These are phyloP conservation scores for Catamblyrhynchus diadema DNA, from an alignment of 2,797 vertebrate species.

Conservation along the genomic window DNA sequence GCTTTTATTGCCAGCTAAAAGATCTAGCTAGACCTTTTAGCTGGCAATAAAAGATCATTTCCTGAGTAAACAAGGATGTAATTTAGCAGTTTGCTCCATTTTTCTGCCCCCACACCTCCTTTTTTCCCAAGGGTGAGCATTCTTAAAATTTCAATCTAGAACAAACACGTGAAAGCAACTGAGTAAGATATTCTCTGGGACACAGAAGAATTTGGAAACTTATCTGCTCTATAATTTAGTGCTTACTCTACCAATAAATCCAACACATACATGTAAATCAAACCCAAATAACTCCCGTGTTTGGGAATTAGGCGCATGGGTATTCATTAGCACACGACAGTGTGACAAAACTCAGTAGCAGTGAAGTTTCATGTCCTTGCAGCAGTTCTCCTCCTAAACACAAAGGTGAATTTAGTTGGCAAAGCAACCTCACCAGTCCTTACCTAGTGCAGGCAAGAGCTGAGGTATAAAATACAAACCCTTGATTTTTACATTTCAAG, in stretches of 20 bases:
- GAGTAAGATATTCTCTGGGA: neutral
- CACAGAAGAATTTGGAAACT: neutral
- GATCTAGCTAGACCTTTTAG: neutral
- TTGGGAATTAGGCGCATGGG: neutral
- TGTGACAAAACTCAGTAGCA: neutral
- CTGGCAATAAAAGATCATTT: neutral
- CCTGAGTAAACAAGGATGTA: neutral
- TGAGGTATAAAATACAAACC: neutral
- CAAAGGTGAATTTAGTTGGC: neutral
- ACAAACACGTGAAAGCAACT: neutral
- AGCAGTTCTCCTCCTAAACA: neutral
- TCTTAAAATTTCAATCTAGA: neutral
- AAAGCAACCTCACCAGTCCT: neutral
- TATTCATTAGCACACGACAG: neutral
- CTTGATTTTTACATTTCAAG: neutral
- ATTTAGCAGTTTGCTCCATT: neutral
- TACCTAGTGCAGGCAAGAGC: neutral
- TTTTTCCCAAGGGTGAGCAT: neutral
- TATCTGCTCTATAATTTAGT: neutral
- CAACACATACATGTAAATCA: neutral
- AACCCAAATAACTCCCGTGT: neutral
- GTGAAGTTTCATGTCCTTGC: neutral
- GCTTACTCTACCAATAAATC: neutral
- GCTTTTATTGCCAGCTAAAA: neutral
- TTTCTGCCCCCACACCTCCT: neutral